Base-by-base conservation (phyloP, 2,888 invertebrate genomes). In the Phaedon cochleariae region DNA sequence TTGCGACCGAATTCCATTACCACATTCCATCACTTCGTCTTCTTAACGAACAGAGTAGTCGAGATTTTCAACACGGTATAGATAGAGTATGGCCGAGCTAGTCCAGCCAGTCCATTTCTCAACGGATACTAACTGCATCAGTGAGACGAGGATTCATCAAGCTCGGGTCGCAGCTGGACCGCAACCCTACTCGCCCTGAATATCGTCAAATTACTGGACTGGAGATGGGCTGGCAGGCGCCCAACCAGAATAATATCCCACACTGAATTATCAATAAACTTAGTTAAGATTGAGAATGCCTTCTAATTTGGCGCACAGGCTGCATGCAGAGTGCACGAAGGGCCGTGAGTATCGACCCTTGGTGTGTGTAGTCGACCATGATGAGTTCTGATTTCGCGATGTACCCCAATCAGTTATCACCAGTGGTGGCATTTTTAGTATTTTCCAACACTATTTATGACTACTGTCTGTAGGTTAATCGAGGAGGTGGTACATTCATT, bases 171-270 rank as follows among this genome's bases (percentile, higher is more conserved):
- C 67, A 61, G 64, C 63, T 64, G 65, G 64, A 68, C 71, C 70
- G n/a, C n/a, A n/a, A n/a, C n/a, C 73, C 49, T 48, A 63, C 51
- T 72, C 52, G 55, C 65, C 73, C 72, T 73, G 74, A 76, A 76
- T 73, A 71, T 70, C 68, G 65, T 68, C 72, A 71, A 75, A 76
- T 76, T 75, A 75, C 74, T 75, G 70, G 74, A 75, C 74, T 75
- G 70, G 74, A 70, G 67, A 72, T 66, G 51, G n/a, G 64, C 62
- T 69, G 68, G 70, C 70, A 63, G 72, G n/a, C 41, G 41, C 41
- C 41, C 41, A 41, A 4, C 41, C 41, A n/a, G 41, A 41, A 41
- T 41, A 41, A 55, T 60, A 60, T 57, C 61, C 66, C 64, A 60
- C 63, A 69, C 52, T 59, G 60, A 59, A 67, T 60, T 64, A 70